Conservation (phyloP, 2,113 vertebrate species). For the Chloroceryle aenea region DNA sequence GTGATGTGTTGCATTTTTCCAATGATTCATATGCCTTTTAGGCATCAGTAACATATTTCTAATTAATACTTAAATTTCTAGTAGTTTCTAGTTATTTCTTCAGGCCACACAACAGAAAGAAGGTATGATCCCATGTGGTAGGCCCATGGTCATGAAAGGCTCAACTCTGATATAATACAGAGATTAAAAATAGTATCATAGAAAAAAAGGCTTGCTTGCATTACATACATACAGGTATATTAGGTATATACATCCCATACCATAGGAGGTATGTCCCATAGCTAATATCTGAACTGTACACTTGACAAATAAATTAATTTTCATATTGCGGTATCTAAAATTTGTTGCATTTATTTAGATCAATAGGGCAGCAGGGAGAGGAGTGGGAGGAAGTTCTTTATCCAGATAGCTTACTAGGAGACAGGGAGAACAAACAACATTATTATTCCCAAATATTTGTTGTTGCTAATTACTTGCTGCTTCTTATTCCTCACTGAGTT, state of each 20-base stretch:
- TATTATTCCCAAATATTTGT: background rate
- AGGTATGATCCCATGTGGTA: background rate
- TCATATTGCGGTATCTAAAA: background rate
- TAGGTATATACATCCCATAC: background rate
- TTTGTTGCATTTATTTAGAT: background rate
- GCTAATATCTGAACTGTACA: background rate
- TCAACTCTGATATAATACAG: background rate
- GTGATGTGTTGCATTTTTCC: background rate
- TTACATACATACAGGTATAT: background rate
- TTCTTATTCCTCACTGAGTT: background rate
- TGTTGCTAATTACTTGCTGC: background rate
- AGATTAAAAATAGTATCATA: background rate
- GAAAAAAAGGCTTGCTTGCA: background rate
- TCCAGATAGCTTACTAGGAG: background rate
- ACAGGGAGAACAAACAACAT: background rate
- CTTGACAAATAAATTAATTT: background rate
- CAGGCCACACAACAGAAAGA: background rate
- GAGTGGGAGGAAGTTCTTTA: background rate
- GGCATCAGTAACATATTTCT: background rate
- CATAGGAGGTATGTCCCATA: background rate
- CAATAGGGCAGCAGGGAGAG: background rate
- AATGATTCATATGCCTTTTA: background rate
- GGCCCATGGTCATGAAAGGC: background rate
- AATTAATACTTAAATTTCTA: background rate
- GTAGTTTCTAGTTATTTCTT: background rate